Conservation (phyloP, 1,140 invertebrate species). For the Maconellicoccus hirsutus region DNA sequence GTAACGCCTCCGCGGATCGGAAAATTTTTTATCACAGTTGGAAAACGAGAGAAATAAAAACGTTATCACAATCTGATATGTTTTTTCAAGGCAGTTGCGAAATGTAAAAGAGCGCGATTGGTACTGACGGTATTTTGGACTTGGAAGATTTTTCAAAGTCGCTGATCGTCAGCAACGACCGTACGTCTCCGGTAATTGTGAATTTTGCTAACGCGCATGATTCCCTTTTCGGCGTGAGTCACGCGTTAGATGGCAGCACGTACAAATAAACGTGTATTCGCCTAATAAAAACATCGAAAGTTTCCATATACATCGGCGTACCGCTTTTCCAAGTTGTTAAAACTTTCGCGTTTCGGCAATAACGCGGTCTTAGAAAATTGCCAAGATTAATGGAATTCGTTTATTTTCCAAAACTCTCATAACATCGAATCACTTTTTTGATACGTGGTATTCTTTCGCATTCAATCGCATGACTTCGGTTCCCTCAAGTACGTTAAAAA, state of each 20-base stretch:
- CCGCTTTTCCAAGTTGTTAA: too few relatives aligned
- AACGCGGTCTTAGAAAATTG: too few relatives aligned
- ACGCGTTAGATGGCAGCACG: not conserved
- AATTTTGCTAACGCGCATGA: not conserved
- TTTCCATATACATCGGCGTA: too few relatives aligned
- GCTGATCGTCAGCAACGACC: not conserved
- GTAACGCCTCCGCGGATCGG: not conserved
- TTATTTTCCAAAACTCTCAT: too few relatives aligned
- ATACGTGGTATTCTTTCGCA: too few relatives aligned
- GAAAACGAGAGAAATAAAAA: not conserved
- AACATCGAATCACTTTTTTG: too few relatives aligned
- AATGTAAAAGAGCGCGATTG: not conserved
- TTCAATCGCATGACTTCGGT: too few relatives aligned
- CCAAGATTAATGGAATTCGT: too few relatives aligned
- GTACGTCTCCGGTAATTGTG: not conserved
- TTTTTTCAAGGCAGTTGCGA: not conserved
- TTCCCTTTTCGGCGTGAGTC: not conserved
- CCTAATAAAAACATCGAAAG: too few relatives aligned
- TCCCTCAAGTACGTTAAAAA: too few relatives aligned
- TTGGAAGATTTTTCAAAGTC: not conserved
- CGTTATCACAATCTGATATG: not conserved
- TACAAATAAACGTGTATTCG: not conserved
- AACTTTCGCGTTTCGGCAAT: too few relatives aligned
- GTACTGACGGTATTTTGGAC: slow-evolving; percentile 3
- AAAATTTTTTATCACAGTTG: not conserved